Evolutionary conservation across 2,888 invertebrate genomes (phyloP), one percentile per base, ranked within the genome.

Genomic region (Axea sp.): DNA sequence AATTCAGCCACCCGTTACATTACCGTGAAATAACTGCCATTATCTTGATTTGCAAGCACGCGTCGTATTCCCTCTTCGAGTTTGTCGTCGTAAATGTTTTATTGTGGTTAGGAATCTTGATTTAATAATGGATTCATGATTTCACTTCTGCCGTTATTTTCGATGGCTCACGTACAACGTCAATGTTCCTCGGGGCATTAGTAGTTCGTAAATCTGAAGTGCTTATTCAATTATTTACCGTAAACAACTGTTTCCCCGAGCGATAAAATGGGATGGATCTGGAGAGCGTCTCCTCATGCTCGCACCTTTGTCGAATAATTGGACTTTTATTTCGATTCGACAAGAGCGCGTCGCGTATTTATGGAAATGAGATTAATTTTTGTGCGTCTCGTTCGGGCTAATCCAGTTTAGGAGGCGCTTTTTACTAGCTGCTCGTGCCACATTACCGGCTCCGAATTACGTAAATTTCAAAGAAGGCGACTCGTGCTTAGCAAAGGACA

Each of bases 11-110:
- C 80, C 79, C 82, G 82, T 85, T 83, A 81, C 83, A 82, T 84
- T 83, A 83, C 80, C 79, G 80, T 85, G 83, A 85, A 85, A 83
- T 85, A 85, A 85, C 80, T 78, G 72, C 83, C 83, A 86, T 86
- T 86, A 86, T 82, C 85, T 84, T 86, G 86, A 86, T 85, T 86
- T 86, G 84, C 83, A 79, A 77, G 72, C 67, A 47, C 65, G 57
- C 72, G 67, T 45, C 35, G 6, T 31, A 33, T 33, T 45, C 45
- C 59, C 60, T 31, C 9, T 9, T 35, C 47, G 35, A 14, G 60
- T 65, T 64, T 39, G 37, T 55, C 55, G 31, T 65, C 45, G 53
- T 73, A 45, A 68, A 67, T 73, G 49, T 62, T 73, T 73, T 53
- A 64, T 49, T 17, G 22, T 15, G 26, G 11, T 15, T 6, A 17